Percentiles rank a stretch among this genome's conserved stretches.
Conservation (phyloP, 1,140 invertebrate genomes). For the Colletes gigas region DNA sequence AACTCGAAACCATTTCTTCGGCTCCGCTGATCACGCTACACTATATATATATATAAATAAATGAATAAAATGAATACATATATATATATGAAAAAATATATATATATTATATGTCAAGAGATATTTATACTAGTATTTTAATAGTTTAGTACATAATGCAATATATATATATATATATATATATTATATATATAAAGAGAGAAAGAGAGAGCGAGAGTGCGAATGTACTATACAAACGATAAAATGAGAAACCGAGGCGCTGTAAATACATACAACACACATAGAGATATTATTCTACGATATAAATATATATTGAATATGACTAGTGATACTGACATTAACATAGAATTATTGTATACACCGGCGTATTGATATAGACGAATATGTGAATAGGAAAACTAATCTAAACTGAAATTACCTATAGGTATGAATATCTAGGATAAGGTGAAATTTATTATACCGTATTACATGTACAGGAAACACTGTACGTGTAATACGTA, state of each 20-base stretch:
- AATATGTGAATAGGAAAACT: slow-evolving; percentile 67
- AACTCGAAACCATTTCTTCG: slow-evolving; percentile 54
- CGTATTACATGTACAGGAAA: slow-evolving; percentile 12
- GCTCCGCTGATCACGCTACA: slow-evolving; percentile 65
- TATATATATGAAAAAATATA: slow-evolving; percentile 57
- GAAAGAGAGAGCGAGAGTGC: slow-evolving; percentile 44
- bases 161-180: slow-evolving; percentile 65
- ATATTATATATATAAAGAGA: slow-evolving; percentile 61
- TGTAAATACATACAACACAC: slow-evolving; percentile 75
- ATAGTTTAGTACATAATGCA: slow-evolving; percentile 75
- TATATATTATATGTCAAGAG: slow-evolving; percentile 74
- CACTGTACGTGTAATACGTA: slow-evolving; percentile 28
- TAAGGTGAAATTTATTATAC: slow-evolving; percentile 65
- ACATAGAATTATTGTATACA: slow-evolving; percentile 72
- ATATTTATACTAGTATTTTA: slow-evolving; percentile 81
- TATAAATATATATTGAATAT: slow-evolving; percentile 64
- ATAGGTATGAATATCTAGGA: slow-evolving; percentile 63
- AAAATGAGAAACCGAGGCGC: slow-evolving; percentile 58
- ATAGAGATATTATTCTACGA: slow-evolving; percentile 70
- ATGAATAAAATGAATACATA: slow-evolving; percentile 57
- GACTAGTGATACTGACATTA: slow-evolving; percentile 66
- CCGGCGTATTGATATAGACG: slow-evolving; percentile 68
- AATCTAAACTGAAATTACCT: slow-evolving; percentile 67
- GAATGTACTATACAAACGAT: slow-evolving; percentile 67
- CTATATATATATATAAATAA: slow-evolving; percentile 70